Base-by-base conservation (phyloP, 2,113 vertebrate genomes). In the Arenaria interpres region DNA sequence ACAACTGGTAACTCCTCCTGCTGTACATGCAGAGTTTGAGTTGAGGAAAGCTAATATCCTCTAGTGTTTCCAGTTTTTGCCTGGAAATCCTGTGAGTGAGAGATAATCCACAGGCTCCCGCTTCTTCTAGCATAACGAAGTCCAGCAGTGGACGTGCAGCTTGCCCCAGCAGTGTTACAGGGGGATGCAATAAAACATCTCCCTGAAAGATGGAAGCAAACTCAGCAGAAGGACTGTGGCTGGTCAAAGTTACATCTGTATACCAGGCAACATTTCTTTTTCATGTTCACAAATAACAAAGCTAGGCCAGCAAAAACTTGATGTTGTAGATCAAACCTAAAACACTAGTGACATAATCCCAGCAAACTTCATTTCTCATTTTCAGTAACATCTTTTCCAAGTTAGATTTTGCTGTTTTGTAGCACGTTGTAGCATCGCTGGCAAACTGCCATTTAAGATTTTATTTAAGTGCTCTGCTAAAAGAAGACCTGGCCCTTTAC, bases 41-140 rank as follows among this genome's bases (percentile, higher is more conserved):
- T 68, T 75, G 86, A 69, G 72, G 72, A 89, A 92, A 89, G 48
- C 21, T 69, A 57, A 91, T 90, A 90, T 76, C 68, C 89, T 89
- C 84, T 20, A 14, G 64, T 81, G 51, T 78, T 90, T 75, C 50
- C 43, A 92, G 20, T 2, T 86, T 89, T 81, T 71, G 76, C 28
- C 76, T 94, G 73, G 84, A 91, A 87, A 68, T 92, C 69, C 86
- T 71, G 37, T 41, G 41, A 78, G 30, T 41, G 76, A 77, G 17
- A 89, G 80, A 62, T 57, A 86, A 25, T 68, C 10, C 32, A 14
- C 43, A 78, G 54, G 37, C 56, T 83, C 23, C 18, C 4, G 4
- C 12, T 71, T 94, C 84, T 77, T 63, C 32, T 60, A 51, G 30
- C 9, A 3, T 43, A 87, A 28, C 14, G 5, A 71, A 35, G 37